Base-by-base conservation (phyloP, 2,888 invertebrate genomes). In the Ferrisia virgata region DNA sequence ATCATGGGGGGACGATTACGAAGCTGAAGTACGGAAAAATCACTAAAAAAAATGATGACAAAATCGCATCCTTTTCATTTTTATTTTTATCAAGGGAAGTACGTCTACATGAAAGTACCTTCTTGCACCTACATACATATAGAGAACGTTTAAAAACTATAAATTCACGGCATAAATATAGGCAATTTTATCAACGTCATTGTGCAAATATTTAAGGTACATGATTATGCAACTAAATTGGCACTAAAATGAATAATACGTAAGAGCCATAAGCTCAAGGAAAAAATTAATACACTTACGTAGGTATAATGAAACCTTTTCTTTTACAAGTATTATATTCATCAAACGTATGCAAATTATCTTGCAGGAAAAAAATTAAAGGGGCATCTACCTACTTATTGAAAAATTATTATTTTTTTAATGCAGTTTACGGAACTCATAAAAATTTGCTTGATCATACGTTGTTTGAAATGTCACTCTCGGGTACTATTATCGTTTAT, bases 401-500 rank as follows among this genome's bases (percentile, higher is more conserved):
- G 53, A 53, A 53, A 47, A 53, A 53, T n/a, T n/a, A 53, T 53
- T 22, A 64, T 64, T 64, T 64, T 28, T 64, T 64, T 28, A 5
- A 64, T 64, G 11, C 64, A 31, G 13, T 53, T 22, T 6, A 64
- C 25, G 31, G 5, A 64, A 25, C 39, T 58, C 5, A 64, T 25
- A 28, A 64, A 64, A 64, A 64, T 64, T 64, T 64, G 64, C 15
- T 64, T 28, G 25, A 64, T 64, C 64, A 64, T 64, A 64, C 28
- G 64, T 64, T 13, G 28, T 4, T 76, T 33, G 28, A 76, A 76
- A 76, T 76, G 72, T 76, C 13, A 36, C 72, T 76, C 72, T 33
- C 31, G 72, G 36, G 72, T 76, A 8, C 33, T 18, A 36, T 76
- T 76, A 76, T 76, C 64, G 64, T 64, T 36, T 76, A 76, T 76